Evolutionary conservation across 2,888 invertebrate species (phyloP).

Genomic region (Poecilobothrus nobilitatus): DNA sequence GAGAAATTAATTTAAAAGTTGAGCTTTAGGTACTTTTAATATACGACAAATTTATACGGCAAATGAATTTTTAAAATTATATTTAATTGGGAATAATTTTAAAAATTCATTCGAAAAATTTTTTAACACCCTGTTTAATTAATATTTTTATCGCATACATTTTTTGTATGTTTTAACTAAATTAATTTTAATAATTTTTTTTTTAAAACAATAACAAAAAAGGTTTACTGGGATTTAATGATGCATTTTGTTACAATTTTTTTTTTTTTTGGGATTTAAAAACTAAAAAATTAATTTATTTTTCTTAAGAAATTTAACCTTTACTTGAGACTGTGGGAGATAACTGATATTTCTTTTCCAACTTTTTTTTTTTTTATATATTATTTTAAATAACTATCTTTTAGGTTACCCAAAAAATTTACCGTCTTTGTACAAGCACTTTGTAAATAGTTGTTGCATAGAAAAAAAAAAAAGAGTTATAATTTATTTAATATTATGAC

Average conservation of each 20-base stretch:
- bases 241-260: slow-evolving; percentile 1
- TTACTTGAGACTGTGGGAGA: background rate
- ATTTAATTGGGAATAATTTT: no score
- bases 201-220: background rate
- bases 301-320: slow-evolving; percentile 1
- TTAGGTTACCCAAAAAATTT: no score
- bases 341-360: background rate
- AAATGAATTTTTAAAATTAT: no score
- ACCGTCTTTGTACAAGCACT: no score
- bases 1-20: no score
- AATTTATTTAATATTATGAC: slow-evolving; percentile 6
- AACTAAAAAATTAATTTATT: background rate
- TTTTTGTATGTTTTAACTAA: background rate
- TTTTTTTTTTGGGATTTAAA: background rate
- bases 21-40: no score
- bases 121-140: background rate
- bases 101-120: no score
- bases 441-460: background rate
- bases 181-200: background rate
- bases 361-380: no score
- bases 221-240: background rate
- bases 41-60: no score
- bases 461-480: background rate
- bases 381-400: no score
- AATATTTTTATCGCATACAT: no score